Percentiles rank a stretch among this genome's conserved stretches.
Conservation (phyloP, 2,888 invertebrate species). For the Lepas anatifera region DNA sequence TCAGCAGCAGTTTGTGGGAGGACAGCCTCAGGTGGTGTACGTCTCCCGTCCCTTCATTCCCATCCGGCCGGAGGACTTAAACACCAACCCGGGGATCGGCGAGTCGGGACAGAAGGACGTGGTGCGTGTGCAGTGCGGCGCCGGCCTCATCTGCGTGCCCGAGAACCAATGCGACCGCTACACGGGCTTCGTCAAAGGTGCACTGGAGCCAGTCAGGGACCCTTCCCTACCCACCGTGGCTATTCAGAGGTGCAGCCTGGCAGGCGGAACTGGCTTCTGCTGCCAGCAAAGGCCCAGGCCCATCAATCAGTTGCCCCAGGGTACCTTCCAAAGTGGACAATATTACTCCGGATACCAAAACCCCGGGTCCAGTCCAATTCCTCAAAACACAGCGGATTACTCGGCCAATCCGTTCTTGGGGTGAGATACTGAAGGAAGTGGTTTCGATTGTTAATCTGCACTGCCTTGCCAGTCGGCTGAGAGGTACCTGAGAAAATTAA, state of each 20-base stretch:
- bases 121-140: neutral
- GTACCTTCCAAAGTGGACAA: too few relatives aligned
- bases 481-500: too few relatives aligned
- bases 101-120: neutral
- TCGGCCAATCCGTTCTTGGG: too few relatives aligned
- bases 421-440: too few relatives aligned
- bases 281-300: neutral
- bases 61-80: neutral
- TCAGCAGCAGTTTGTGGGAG: too few relatives aligned
- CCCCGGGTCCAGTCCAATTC: too few relatives aligned
- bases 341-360: too few relatives aligned
- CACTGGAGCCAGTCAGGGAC: conserved; percentile 1
- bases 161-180: conserved; percentile 13
- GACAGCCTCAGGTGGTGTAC: too few relatives aligned
- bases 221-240: conserved; percentile 4
- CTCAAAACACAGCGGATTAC: too few relatives aligned
- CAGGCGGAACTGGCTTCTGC: conserved; percentile 2
- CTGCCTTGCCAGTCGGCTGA: too few relatives aligned
- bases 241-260: conserved; percentile 12
- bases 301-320: too few relatives aligned
- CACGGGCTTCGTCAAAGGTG: conserved; percentile 15
- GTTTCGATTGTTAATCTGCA: too few relatives aligned
- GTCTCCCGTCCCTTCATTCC: neutral
- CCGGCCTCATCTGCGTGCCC: conserved; percentile 14
- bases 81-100: neutral